phyloP scores from a whole-genome alignment of 2,797 vertebrate genomes.

The Oreochromis mossambicus region DNA sequence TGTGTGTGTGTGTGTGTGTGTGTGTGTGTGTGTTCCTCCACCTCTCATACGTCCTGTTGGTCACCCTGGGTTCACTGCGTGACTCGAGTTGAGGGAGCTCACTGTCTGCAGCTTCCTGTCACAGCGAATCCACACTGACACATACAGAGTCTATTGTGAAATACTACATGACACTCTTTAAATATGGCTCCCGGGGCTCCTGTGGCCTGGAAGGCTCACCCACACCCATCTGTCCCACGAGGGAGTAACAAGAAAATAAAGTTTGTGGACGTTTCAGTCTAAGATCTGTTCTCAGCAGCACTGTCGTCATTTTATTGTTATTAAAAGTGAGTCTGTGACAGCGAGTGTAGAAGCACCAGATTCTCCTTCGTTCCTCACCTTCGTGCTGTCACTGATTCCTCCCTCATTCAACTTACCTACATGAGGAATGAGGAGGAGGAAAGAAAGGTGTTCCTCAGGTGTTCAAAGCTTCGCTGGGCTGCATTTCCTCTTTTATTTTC shows the following conservation, averaged over 20 bases:
- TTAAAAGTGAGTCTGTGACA: not conserved
- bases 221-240: not conserved
- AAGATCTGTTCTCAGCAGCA: not conserved
- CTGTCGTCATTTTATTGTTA: not conserved
- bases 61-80: not conserved
- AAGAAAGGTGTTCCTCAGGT: not conserved
- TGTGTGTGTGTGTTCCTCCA: too few species aligned
- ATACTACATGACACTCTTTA: not conserved
- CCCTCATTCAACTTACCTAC: not conserved
- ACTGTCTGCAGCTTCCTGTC: not conserved
- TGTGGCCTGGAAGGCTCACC: not conserved
- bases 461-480: not conserved
- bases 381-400: not conserved
- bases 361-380: not conserved
- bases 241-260: not conserved
- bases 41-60: fast-evolving
- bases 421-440: not conserved
- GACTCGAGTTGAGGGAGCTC: not conserved
- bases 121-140: not conserved
- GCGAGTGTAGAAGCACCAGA: not conserved
- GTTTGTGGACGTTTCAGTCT: not conserved
- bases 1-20: fast-evolving
- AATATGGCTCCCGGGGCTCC: not conserved
- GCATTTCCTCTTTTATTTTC: not conserved
- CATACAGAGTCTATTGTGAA: not conserved